These are phyloP conservation scores for Elachura formosa DNA, from an alignment of 2,113 vertebrate species.

Conservation along the genomic window DNA sequence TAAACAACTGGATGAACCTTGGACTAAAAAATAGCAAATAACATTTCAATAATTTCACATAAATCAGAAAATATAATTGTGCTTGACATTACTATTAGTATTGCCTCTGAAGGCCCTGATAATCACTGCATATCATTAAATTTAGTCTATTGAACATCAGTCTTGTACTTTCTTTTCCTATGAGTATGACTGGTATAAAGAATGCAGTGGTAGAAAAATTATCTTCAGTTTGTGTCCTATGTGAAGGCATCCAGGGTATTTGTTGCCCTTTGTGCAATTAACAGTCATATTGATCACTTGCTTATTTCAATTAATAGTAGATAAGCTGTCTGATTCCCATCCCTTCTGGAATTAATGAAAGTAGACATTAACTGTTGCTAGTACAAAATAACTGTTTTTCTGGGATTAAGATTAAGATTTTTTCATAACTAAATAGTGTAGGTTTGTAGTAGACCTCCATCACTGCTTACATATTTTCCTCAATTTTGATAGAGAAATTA, in stretches of 20 bases:
- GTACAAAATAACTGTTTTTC: neutral
- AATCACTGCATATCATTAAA: conserved; percentile 60
- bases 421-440: neutral
- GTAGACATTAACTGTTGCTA: conserved; percentile 49
- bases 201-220: conserved; percentile 50
- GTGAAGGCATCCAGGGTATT: conserved; percentile 46
- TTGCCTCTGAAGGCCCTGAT: conserved; percentile 51
- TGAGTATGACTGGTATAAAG: conserved; percentile 35
- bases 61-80: conserved; percentile 66
- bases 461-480: neutral
- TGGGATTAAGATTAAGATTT: neutral
- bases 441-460: neutral
- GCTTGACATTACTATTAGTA: conserved; percentile 63
- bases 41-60: conserved; percentile 65
- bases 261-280: conserved; percentile 71
- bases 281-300: conserved; percentile 67
- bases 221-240: conserved; percentile 32
- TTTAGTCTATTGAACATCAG: conserved; percentile 53
- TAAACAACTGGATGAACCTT: conserved; percentile 65
- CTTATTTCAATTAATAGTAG: conserved; percentile 59
- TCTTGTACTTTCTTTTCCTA: conserved; percentile 16
- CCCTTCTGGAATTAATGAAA: conserved; percentile 69
- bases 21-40: conserved; percentile 61
- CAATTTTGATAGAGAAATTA: neutral
- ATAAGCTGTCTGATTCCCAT: conserved; percentile 64